phyloP scores from a whole-genome alignment of 2,888 invertebrate genomes.

The Habroteleia sp. region DNA sequence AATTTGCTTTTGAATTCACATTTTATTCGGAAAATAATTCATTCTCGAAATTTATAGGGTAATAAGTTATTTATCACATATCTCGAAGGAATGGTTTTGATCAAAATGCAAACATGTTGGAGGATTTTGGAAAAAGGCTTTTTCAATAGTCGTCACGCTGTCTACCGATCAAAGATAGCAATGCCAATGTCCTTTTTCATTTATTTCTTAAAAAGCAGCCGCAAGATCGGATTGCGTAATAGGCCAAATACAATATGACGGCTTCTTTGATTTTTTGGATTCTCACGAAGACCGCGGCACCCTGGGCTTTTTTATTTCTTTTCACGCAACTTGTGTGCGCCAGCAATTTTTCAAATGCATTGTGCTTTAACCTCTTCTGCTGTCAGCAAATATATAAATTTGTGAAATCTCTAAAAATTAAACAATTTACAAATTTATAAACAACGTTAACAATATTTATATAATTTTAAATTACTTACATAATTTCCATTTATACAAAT shows the following conservation, averaged over 20 bases:
- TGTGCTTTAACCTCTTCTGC: too few relatives aligned
- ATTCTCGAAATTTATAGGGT: background rate
- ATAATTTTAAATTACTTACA: too few relatives aligned
- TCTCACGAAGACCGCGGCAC: conserved; percentile 75
- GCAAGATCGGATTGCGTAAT: conserved; percentile 77
- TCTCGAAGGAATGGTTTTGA: conserved; percentile 5
- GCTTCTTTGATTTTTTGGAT: conserved; percentile 75
- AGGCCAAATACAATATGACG: conserved; percentile 75
- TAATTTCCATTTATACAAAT: too few relatives aligned
- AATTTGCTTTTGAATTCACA: background rate
- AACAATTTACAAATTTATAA: too few relatives aligned
- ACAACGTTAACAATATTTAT: too few relatives aligned
- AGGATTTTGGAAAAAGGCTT: conserved; percentile 5
- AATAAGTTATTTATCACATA: conserved; percentile 1
- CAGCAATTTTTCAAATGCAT: too few relatives aligned
- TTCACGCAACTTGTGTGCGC: too few relatives aligned
- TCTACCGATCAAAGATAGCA: conserved; percentile 53
- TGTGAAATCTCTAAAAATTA: too few relatives aligned
- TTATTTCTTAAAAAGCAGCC: conserved; percentile 59
- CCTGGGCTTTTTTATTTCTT: conserved; percentile 61
- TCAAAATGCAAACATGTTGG: conserved; percentile 27
- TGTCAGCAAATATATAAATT: too few relatives aligned
- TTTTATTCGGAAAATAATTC: background rate
- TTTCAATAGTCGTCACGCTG: conserved; percentile 49
- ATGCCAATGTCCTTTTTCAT: conserved; percentile 60